A percentile compares a stretch with the other conserved stretches of the same genome.
Conservation (phyloP, 2,888 invertebrate species). For the Penaeus monodon region DNA sequence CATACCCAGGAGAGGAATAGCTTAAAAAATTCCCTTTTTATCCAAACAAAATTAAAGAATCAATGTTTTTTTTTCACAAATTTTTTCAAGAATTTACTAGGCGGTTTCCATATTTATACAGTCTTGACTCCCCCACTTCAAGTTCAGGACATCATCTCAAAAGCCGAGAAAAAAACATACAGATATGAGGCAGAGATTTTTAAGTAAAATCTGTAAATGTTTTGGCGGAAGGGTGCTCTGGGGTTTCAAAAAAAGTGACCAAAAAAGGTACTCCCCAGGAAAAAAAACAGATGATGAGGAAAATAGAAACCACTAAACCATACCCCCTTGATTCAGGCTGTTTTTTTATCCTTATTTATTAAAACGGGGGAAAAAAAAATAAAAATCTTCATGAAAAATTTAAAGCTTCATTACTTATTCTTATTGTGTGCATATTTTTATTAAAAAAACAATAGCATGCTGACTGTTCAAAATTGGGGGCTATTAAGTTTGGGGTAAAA, state of each 20-base stretch:
- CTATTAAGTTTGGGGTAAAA: too few species aligned
- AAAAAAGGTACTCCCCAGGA: constrained; percentile 97
- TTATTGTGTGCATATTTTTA: too few species aligned
- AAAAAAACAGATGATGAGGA: constrained; percentile 92
- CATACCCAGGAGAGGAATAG: not conserved
- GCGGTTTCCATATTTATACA: not conserved
- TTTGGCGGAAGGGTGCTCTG: constrained; percentile 78
- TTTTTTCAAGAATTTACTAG: too few species aligned
- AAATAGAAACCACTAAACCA: constrained; percentile 94
- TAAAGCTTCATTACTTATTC: too few species aligned
- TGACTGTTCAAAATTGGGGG: too few species aligned
- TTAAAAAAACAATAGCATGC: too few species aligned
- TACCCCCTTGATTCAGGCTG: constrained; percentile 97
- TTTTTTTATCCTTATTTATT: constrained; percentile 68
- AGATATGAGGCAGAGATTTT: constrained; percentile 95
- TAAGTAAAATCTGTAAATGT: constrained; percentile 95
- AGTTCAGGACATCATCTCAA: constrained; percentile 96
- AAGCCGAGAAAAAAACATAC: constrained; percentile 98
- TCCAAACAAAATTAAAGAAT: not conserved
- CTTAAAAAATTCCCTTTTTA: not conserved
- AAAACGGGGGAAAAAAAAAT: constrained; percentile 60
- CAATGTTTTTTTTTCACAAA: too few species aligned
- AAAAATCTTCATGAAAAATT: not conserved
- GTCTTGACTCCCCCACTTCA: constrained; percentile 84
- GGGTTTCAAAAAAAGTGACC: constrained; percentile 81